Conservation (phyloP, 2,888 invertebrate species). For the Xestia xanthographa region DNA sequence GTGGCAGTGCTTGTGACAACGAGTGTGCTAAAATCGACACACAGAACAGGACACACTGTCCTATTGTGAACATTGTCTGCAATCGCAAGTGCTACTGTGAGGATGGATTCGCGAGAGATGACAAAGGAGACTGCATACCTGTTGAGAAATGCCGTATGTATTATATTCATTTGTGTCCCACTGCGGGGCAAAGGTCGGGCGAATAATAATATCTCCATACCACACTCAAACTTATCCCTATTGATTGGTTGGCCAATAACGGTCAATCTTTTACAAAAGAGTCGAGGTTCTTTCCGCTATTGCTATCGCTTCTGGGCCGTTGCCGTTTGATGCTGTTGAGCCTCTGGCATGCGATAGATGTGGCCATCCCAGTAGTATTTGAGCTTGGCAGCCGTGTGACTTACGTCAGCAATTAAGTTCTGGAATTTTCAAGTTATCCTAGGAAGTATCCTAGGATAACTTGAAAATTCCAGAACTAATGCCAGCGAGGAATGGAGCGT, state of each 20-base stretch:
- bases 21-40: slow-evolving; percentile 62
- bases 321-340: neutral
- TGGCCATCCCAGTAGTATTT: neutral
- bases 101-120: slow-evolving; percentile 54
- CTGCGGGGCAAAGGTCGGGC: too few species aligned
- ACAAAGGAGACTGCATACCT: slow-evolving; percentile 44
- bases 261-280: neutral
- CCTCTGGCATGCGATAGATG: neutral
- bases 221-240: neutral
- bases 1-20: slow-evolving; percentile 68
- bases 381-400: neutral
- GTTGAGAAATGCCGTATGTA: slow-evolving; percentile 51
- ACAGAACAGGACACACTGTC: slow-evolving; percentile 68
- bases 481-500: too few species aligned
- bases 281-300: too few species aligned
- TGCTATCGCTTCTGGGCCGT: too few species aligned
- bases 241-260: neutral
- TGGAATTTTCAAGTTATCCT: neutral
- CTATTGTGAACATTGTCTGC: slow-evolving; percentile 67
- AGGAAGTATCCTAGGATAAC: too few species aligned
- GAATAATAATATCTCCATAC: too few species aligned
- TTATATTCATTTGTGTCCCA: neutral
- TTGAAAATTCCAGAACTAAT: too few species aligned
- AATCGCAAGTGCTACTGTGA: slow-evolving; percentile 71
- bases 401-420: too few species aligned